Percentiles rank a stretch among this genome's conserved stretches.
Conservation (phyloP, 2,113 vertebrate genomes). For the Anser brachyrhynchus region DNA sequence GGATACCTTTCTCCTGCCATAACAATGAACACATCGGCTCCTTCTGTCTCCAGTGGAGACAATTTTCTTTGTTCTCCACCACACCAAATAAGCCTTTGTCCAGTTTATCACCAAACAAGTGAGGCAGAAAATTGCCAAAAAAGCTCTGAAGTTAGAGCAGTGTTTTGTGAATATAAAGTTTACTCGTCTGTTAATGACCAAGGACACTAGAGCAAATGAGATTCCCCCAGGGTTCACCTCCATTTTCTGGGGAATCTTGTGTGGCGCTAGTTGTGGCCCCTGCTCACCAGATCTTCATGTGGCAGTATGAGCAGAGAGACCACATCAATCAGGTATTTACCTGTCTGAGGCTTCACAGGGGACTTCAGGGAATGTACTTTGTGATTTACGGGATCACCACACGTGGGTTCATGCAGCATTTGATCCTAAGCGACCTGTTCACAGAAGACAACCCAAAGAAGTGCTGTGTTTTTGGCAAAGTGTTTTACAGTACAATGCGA, state of each 20-base stretch:
- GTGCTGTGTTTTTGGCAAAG: neutral
- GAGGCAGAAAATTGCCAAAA: neutral
- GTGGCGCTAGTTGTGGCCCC: neutral
- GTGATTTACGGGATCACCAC: neutral
- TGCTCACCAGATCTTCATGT: neutral
- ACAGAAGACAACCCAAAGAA: neutral
- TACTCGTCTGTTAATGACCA: neutral
- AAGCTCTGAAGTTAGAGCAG: neutral
- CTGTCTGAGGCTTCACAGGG: neutral
- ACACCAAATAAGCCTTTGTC: neutral
- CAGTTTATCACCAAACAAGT: neutral
- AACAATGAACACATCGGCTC: neutral
- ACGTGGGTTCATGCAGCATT: neutral
- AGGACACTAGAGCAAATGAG: accelerated
- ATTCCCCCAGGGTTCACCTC: neutral
- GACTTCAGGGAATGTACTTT: neutral
- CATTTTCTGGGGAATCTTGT: neutral
- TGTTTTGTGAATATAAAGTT: neutral
- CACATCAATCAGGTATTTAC: neutral
- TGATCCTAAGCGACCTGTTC: neutral
- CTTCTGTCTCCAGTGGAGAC: neutral
- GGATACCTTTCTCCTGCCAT: neutral
- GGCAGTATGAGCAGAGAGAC: neutral
- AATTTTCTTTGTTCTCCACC: neutral
- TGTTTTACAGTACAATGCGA: neutral